These are phyloP conservation scores for Drosophila fuyamai DNA, from an alignment of 1,140 invertebrate species.

Conservation along the genomic window DNA sequence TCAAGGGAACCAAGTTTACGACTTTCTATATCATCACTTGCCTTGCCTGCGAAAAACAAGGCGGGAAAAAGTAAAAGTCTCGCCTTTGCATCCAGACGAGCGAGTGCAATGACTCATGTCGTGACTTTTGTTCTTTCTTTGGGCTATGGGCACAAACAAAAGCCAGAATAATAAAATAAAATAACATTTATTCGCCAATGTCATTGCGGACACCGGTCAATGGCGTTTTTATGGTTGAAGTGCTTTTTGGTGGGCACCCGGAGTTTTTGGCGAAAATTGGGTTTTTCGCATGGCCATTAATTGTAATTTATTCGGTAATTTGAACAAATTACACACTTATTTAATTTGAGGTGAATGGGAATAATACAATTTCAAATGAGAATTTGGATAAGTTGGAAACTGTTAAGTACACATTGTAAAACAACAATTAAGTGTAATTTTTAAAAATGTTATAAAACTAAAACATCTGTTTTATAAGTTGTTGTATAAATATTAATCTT, in stretches of 20 bases:
- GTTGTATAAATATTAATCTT: no score
- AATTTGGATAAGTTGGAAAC: background rate
- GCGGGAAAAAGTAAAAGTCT: slow-evolving; percentile 68
- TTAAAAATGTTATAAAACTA: no score
- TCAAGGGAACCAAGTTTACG: slow-evolving; percentile 36
- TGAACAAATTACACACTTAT: slow-evolving; percentile 8
- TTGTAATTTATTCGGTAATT: slow-evolving; percentile 18
- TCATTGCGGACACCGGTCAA: slow-evolving; percentile 74
- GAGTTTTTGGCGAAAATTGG: slow-evolving; percentile 19
- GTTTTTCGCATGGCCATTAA: slow-evolving; percentile 21
- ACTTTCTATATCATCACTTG: slow-evolving; percentile 49
- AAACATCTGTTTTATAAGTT: no score
- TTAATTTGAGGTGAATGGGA: slow-evolving; percentile 12
- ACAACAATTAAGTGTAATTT: background rate
- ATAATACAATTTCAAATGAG: background rate
- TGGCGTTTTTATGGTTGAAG: slow-evolving; percentile 34
- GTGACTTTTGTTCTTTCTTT: slow-evolving; percentile 81
- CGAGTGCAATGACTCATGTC: slow-evolving; percentile 76
- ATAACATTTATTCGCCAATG: slow-evolving; percentile 59
- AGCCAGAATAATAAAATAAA: slow-evolving; percentile 25
- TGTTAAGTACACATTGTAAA: background rate
- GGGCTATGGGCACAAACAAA: slow-evolving; percentile 57
- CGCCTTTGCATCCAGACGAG: slow-evolving; percentile 31
- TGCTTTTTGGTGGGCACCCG: background rate
- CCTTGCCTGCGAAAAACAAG: slow-evolving; percentile 5